Evolutionary conservation across 2,888 invertebrate genomes (phyloP).

Genomic region (Drosophila mulleri): DNA sequence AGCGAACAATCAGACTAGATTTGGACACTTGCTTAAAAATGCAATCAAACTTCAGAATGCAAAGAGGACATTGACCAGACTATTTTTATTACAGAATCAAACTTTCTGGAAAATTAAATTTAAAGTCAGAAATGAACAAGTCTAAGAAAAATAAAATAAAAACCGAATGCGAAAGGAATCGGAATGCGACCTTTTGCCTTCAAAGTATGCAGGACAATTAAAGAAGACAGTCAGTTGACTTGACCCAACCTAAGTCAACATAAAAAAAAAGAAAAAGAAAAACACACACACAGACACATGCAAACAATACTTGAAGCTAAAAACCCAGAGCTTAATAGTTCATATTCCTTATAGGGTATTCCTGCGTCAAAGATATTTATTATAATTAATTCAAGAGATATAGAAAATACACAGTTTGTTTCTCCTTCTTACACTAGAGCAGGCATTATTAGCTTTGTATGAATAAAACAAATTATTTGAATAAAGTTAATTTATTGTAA

Average conservation of each 20-base stretch:
- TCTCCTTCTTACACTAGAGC: too few species aligned
- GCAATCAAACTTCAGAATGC: conserved; percentile 3
- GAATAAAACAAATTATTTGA: neutral
- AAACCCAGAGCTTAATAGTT: neutral
- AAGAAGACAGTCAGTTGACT: neutral
- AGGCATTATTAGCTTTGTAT: neutral
- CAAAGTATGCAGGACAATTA: conserved; percentile 2
- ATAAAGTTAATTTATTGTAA: neutral
- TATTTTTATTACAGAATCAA: conserved; percentile 5
- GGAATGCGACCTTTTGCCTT: conserved; percentile 3
- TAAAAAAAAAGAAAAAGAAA: too few species aligned
- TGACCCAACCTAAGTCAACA: conserved; percentile 3
- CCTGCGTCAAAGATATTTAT: too few species aligned
- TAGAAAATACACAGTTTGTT: too few species aligned
- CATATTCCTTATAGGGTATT: neutral
- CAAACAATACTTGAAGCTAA: neutral
- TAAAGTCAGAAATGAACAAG: too few species aligned
- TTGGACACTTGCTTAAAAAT: neutral
- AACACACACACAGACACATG: too few species aligned
- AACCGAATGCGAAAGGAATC: neutral
- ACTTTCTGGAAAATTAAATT: conserved; percentile 12
- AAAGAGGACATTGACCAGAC: conserved; percentile 11
- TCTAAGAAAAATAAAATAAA: too few species aligned
- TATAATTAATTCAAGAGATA: too few species aligned
- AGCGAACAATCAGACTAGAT: neutral